A percentile compares a stretch with the other conserved stretches of the same genome.
Conservation (phyloP, 2,888 invertebrate genomes). For the Hydropsyche betteni region DNA sequence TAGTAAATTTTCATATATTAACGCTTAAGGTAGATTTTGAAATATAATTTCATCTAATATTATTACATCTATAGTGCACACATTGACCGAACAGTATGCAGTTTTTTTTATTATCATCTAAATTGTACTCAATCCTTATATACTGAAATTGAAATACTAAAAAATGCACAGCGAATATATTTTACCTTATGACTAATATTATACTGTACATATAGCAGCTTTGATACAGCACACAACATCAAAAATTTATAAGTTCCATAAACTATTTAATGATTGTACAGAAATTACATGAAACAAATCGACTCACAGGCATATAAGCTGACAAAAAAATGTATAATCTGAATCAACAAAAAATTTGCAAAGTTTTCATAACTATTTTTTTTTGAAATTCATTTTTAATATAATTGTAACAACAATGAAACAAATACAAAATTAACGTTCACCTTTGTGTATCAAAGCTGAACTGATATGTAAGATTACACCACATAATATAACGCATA, state of each 20-base stretch:
- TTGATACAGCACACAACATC: slow-evolving; percentile 11
- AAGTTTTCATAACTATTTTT: not conserved
- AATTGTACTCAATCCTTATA: slow-evolving; percentile 31
- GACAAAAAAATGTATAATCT: too few species aligned
- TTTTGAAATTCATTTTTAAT: not conserved
- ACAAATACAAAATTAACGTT: not conserved
- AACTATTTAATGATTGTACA: slow-evolving; percentile 4
- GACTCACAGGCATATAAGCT: too few species aligned
- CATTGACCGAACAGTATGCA: slow-evolving; percentile 18
- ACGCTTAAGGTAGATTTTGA: too few species aligned
- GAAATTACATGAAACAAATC: not conserved
- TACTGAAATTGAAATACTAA: slow-evolving; percentile 12
- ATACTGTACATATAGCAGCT: slow-evolving; percentile 29
- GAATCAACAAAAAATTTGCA: too few species aligned
- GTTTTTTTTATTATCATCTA: slow-evolving; percentile 27
- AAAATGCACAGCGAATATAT: slow-evolving; percentile 1
- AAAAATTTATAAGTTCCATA: not conserved
- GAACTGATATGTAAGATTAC: slow-evolving; percentile 19
- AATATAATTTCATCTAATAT: not conserved
- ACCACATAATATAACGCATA: not conserved
- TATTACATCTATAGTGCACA: slow-evolving; percentile 18
- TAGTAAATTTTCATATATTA: not conserved
- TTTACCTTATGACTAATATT: not conserved
- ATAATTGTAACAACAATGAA: too few species aligned
- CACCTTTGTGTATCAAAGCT: slow-evolving; percentile 12